Conservation (phyloP, 1,140 invertebrate species). For the Triops longicaudatus region DNA sequence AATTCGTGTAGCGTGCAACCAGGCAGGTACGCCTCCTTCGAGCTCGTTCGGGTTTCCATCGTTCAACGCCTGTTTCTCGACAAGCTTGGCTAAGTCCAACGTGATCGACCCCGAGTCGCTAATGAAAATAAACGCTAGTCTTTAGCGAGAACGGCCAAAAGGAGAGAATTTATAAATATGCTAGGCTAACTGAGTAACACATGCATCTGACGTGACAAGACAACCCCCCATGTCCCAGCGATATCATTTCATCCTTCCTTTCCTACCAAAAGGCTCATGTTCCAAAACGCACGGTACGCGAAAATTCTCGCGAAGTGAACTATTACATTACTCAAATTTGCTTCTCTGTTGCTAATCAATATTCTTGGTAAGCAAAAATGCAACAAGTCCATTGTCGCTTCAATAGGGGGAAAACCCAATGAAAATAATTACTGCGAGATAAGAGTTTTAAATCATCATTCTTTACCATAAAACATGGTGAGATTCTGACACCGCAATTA, state of each 20-base stretch:
- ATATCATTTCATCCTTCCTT: neutral
- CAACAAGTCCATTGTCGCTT: no score
- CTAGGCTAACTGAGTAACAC: neutral
- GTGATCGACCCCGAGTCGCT: neutral
- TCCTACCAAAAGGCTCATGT: neutral
- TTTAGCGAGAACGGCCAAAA: neutral
- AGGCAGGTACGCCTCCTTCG: conserved; percentile 5
- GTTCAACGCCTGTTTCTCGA: neutral
- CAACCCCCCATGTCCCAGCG: neutral
- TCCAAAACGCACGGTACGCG: no score
- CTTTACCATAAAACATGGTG: no score
- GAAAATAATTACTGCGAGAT: no score
- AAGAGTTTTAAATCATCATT: no score
- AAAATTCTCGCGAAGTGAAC: no score
- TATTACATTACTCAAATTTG: no score
- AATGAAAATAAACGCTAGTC: conserved; percentile 12
- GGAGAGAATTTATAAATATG: conserved; percentile 2
- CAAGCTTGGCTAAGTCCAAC: neutral
- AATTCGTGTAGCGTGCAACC: neutral
- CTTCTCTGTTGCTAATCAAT: no score
- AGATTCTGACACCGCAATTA: no score
- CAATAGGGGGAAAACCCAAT: no score
- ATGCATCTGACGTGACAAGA: neutral
- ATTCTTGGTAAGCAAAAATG: no score
- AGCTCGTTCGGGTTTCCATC: neutral